Evolutionary conservation across 1,140 invertebrate species (phyloP).

Genomic region (Diplogasteroides magnus): DNA sequence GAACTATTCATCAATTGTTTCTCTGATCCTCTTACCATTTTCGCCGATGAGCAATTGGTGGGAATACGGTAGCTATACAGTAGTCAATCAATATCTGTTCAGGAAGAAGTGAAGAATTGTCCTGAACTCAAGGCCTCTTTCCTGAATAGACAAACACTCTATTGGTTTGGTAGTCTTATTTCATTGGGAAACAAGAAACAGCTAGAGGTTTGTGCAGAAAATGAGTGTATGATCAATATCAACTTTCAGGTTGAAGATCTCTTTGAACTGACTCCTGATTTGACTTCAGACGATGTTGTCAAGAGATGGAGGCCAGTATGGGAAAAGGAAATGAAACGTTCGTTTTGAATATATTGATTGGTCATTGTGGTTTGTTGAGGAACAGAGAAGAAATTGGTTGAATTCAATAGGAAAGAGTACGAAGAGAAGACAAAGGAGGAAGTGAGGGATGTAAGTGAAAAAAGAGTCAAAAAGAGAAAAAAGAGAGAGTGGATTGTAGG

Average conservation of each 20-base stretch:
- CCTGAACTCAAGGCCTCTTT: conserved; percentile 34
- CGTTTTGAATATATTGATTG: too few species aligned
- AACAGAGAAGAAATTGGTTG: background rate
- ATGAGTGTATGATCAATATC: background rate
- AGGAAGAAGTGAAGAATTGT: conserved; percentile 20
- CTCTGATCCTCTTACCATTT: conserved; percentile 27
- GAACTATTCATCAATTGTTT: conserved; percentile 30
- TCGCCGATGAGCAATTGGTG: conserved; percentile 1
- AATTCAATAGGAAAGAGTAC: background rate
- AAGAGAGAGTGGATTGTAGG: too few species aligned
- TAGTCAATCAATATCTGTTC: background rate
- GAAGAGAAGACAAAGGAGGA: background rate
- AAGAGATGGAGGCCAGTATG: conserved; percentile 25
- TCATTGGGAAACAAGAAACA: conserved; percentile 26
- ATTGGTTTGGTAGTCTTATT: conserved; percentile 29
- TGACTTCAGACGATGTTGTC: conserved; percentile 21
- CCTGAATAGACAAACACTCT: conserved; percentile 26
- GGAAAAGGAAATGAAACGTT: conserved; percentile 19
- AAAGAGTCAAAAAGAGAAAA: background rate
- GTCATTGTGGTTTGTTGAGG: too few species aligned
- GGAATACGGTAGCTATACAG: background rate
- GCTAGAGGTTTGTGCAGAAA: conserved; percentile 12
- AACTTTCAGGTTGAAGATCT: conserved; percentile 18
- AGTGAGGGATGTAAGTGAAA: background rate
- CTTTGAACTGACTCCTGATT: conserved; percentile 26